Evolutionary conservation across 2,113 vertebrate genomes (phyloP), one percentile per base, ranked within the genome.

Genomic region (Cyprinodon brontotheroides): DNA sequence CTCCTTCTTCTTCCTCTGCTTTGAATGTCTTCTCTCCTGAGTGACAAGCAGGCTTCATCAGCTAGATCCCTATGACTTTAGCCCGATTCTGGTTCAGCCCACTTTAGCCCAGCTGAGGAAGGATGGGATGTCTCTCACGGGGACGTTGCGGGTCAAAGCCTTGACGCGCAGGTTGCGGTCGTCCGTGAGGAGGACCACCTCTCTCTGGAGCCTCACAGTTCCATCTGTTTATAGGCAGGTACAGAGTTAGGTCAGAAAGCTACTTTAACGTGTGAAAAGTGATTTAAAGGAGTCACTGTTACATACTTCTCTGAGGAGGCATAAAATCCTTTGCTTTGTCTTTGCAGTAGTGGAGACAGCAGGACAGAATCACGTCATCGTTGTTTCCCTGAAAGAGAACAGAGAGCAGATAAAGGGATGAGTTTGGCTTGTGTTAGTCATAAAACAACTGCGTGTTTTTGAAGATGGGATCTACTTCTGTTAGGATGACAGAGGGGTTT

Each of bases 41-140:
- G 86, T 74, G 68, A 82, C 83, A 87, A 87, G 88, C 88, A 81
- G 87, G 70, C 84, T 86, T 89, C 83, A 85, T 79, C 83, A 72
- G 82, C 86, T 84, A 80, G 77, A 68, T 78, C 90, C 78, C 85
- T 82, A 70, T 68, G 45, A 39, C 65, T 77, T 17, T 40, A 70
- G 17, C 66, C 67, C 17, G 62, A 11, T 43, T 93, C 53, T 22
- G 17, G 14, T 86, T 99, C 98, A 99, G 92, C 97, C 97, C 91
- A 99, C 98, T 94, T 99, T 98, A 86, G 98, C 96, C 98, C 98
- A 99, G 74, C 91, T 94, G 84, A 99, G 95, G 94, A 99, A 99
- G 68, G 96, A 95, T 0, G 97, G 97, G 92, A 99, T 97, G 93
- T 99, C 98, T 70, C 97, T 91, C 67, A 99, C 98, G 0, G 98